Evolutionary conservation across 2,797 vertebrate genomes (phyloP), one percentile per base, ranked within the genome.

Genomic region (Sebastes reedi): DNA sequence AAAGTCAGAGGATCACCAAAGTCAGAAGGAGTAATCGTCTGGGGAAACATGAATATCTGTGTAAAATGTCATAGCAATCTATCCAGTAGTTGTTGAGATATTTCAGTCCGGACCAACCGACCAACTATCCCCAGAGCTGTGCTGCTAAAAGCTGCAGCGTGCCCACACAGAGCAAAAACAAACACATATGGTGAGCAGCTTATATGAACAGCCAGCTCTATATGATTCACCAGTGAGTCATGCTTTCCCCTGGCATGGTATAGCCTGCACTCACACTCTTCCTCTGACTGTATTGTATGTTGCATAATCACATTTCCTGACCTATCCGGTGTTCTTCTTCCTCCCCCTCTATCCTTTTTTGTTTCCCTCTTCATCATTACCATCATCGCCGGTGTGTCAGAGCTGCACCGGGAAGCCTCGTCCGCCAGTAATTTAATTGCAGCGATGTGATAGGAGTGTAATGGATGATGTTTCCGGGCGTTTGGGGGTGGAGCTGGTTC

Each of bases 301-400:
- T 85, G 46, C 36, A 56, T 90, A 87, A 89, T 85, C 73, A 14
- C 66, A 87, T 91, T 87, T 88, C 78, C 84, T 81, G 72, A 67
- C 69, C 77, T 65, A 60, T 79, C 82, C 71, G 32, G 6, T 52
- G 59, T 72, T 84, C 65, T 56, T 46, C 72, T 46, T 50, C 54
- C 55, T 82, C 75, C 72, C 74, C 39, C 69, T 83, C 69, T 14
- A 10, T 83, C 58, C 24, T 46, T 67, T 67, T 39, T 39, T 80
- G 20, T 70, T 62, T 39, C 39, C 56, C 61, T 58, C 55, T 36
- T 83, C 69, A 77, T 85, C 74, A 66, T 85, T 81, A 80, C 56
- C 67, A 67, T 82, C 60, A 32, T 66, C 7, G 24, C 34, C 58
- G 50, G 50, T 72, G 60, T 79, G 72, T 81, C 75, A 8, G 67